Evolutionary conservation across 2,888 invertebrate species (phyloP).

Genomic region (Ectropis crepuscularia): DNA sequence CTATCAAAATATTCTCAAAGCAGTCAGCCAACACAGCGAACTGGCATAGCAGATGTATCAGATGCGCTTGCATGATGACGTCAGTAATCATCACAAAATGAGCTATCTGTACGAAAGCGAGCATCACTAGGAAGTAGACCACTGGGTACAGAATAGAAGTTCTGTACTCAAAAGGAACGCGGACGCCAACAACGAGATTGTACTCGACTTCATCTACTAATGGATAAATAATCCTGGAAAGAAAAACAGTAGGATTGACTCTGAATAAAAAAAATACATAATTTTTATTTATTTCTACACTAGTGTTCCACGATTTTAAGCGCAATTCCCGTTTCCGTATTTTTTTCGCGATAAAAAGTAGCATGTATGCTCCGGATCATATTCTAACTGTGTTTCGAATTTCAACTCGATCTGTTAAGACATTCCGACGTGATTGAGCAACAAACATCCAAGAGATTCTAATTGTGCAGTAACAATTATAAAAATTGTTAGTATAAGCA

Average conservation of each 20-base stretch:
- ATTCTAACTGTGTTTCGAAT: no score
- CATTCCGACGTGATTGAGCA: no score
- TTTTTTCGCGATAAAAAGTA: no score
- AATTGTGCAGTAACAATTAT: no score
- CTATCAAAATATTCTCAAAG: conserved; percentile 62
- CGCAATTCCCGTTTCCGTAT: no score
- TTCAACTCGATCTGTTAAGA: no score
- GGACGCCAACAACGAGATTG: conserved; percentile 62
- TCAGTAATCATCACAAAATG: conserved; percentile 72
- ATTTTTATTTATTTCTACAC: no score
- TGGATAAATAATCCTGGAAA: conserved; percentile 67
- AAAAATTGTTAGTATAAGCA: no score
- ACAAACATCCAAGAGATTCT: no score
- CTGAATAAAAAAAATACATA: no score
- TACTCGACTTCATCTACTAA: conserved; percentile 70
- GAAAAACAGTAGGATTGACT: not conserved
- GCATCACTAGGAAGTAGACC: conserved; percentile 53
- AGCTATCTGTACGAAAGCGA: conserved; percentile 60
- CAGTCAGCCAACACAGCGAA: conserved; percentile 65
- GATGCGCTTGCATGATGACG: conserved; percentile 64
- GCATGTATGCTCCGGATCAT: no score
- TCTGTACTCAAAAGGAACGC: conserved; percentile 60
- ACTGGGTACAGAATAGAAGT: conserved; percentile 52
- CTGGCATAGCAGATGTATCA: conserved; percentile 71
- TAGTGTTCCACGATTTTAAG: no score